phyloP scores from a whole-genome alignment of 1,140 invertebrate species.

The Campoletis sonorensis region DNA sequence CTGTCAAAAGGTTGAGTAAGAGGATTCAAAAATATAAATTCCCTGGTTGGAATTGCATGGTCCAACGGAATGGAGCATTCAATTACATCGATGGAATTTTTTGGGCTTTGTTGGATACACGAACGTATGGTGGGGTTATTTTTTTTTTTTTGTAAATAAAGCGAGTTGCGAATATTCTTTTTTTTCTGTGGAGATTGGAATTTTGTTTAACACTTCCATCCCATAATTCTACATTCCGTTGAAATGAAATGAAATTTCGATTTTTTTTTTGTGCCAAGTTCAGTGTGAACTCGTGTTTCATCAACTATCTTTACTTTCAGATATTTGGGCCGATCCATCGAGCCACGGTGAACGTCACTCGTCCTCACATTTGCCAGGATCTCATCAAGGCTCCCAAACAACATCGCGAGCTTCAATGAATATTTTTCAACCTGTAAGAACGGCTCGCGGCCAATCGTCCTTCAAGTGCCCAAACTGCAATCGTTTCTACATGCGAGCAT shows the following conservation, averaged over 20 bases:
- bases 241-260: background rate
- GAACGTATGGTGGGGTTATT: too few relatives aligned
- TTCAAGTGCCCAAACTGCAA: constrained; percentile 78
- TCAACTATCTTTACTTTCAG: constrained; percentile 65
- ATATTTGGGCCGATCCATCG: constrained; percentile 57
- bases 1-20: background rate
- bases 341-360: constrained; percentile 2
- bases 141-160: too few relatives aligned
- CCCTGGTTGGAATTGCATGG: background rate
- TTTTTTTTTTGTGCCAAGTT: background rate
- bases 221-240: background rate
- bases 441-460: constrained; percentile 60
- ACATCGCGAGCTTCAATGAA: background rate
- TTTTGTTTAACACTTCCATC: too few relatives aligned
- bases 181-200: too few relatives aligned
- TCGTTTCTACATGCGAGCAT: constrained; percentile 78
- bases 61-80: background rate
- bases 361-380: background rate
- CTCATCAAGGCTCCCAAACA: background rate
- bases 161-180: too few relatives aligned
- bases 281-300: constrained; percentile 60
- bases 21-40: background rate
- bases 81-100: background rate
- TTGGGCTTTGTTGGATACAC: background rate
- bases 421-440: constrained; percentile 56